Base-by-base conservation (phyloP, 2,113 vertebrate genomes). In the Sander vitreus region DNA sequence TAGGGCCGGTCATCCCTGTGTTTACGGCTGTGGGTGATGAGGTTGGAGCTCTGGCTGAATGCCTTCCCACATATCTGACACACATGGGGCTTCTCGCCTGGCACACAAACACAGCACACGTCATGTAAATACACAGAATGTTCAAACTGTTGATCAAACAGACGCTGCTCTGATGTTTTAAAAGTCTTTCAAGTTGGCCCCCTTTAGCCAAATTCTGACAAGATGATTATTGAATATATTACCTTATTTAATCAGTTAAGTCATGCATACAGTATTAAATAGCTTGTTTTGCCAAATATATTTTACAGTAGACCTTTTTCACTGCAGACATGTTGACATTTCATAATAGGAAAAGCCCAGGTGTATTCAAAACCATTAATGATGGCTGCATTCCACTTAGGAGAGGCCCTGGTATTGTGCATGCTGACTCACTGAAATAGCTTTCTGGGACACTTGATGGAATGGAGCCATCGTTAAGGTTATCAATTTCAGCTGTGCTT, bases 21-120 rank as follows among this genome's bases (percentile, higher is more conserved):
- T 80, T 95, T 95, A 11, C 94, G 91, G 76, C 92, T 92, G 93
- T 96, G 95, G 33, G 95, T 96, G 91, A 96, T 95, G 81, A 96
- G 94, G 87, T 96, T 96, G 77, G 94, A 95, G 85, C 95, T 96
- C 85, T 96, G 95, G 82, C 95, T 96, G 92, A 96, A 96, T 2
- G 93, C 93, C 69, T 94, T 94, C 16, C 95, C 94, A 77, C 95
- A 96, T 81, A 94, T 93, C 66, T 84, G 87, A 88, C 95, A 96
- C 69, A 95, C 92, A 12, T 96, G 94, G 5, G 95, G 95, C 87
- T 95, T 96, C 84, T 96, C 95, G 0, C 95, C 95, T 95, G 78
- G 39, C 7, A 78, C 75, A 78, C 54, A 82, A 60, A 90, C 36
- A 73, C 36, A 81, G 12, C 33, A 72, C 39, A 69, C 5, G 3